A percentile compares a stretch with the other conserved stretches of the same genome.
These are phyloP conservation scores for Myathropa florea DNA, from an alignment of 2,888 invertebrate species.

Conservation along the genomic window DNA sequence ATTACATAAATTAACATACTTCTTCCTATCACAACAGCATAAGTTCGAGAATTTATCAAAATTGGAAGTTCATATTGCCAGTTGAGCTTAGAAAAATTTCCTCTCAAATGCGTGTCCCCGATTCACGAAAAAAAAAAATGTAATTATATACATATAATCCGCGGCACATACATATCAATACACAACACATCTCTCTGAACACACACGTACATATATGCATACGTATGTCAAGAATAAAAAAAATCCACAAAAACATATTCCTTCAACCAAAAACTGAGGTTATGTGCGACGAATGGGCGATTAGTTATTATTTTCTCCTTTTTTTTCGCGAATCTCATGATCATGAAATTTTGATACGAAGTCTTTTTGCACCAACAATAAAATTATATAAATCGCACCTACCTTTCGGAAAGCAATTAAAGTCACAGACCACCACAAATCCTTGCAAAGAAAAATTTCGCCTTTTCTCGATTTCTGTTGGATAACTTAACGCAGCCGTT, in stretches of 20 bases:
- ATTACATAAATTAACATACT: slow-evolving; percentile 58
- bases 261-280: slow-evolving; percentile 64
- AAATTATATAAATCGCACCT: slow-evolving; percentile 60
- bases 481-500: slow-evolving; percentile 25
- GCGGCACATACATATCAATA: slow-evolving; percentile 32
- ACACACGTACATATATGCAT: slow-evolving; percentile 24
- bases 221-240: slow-evolving; percentile 26
- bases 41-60: background rate
- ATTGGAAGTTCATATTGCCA: background rate
- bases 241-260: slow-evolving; percentile 66
- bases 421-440: slow-evolving; percentile 31
- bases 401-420: slow-evolving; percentile 51
- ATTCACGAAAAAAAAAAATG: slow-evolving; percentile 36
- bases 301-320: slow-evolving; percentile 28
- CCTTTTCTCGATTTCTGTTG: slow-evolving; percentile 1
- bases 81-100: slow-evolving; percentile 8
- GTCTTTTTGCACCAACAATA: slow-evolving; percentile 9
- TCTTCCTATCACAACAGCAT: background rate
- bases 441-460: slow-evolving; percentile 9
- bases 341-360: slow-evolving; percentile 5
- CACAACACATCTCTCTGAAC: background rate
- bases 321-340: slow-evolving; percentile 31
- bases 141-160: slow-evolving; percentile 34
- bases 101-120: slow-evolving; percentile 45
- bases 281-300: slow-evolving; percentile 57